Evolutionary conservation across 2,888 invertebrate genomes (phyloP).

Genomic region (Polymixis flavicincta): DNA sequence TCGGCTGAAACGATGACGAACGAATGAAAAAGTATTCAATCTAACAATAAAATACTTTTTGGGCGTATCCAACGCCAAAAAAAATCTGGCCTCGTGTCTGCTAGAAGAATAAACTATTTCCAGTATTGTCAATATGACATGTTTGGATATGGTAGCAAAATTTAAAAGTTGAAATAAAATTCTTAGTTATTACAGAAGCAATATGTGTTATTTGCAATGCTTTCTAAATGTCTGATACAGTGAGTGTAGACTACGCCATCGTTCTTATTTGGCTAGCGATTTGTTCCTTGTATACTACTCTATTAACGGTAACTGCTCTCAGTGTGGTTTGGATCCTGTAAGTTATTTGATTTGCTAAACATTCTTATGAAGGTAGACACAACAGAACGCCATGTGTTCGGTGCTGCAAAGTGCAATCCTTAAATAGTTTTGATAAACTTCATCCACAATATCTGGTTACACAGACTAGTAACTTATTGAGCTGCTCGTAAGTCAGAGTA

Average conservation of each 20-base stretch:
- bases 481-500: neutral
- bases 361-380: neutral
- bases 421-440: neutral
- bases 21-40: conserved; percentile 19
- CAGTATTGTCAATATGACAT: conserved; percentile 48
- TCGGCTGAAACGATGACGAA: no score
- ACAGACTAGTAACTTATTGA: neutral
- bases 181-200: conserved; percentile 40
- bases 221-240: conserved; percentile 79
- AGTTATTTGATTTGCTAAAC: conserved; percentile 60
- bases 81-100: conserved; percentile 5
- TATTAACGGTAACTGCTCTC: conserved; percentile 79
- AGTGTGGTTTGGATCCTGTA: conserved; percentile 79
- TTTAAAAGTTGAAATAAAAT: conserved; percentile 48
- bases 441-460: neutral
- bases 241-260: conserved; percentile 73
- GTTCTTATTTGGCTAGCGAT: conserved; percentile 79
- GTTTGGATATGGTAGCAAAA: conserved; percentile 44
- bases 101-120: conserved; percentile 20
- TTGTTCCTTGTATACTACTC: conserved; percentile 77
- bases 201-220: conserved; percentile 56
- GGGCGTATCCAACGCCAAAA: neutral
- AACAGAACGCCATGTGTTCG: neutral
- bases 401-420: neutral
- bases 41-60: neutral